A percentile compares a stretch with the other conserved stretches of the same genome.
These are phyloP conservation scores for Tenthredo notha DNA, from an alignment of 2,888 invertebrate genomes.

Conservation along the genomic window DNA sequence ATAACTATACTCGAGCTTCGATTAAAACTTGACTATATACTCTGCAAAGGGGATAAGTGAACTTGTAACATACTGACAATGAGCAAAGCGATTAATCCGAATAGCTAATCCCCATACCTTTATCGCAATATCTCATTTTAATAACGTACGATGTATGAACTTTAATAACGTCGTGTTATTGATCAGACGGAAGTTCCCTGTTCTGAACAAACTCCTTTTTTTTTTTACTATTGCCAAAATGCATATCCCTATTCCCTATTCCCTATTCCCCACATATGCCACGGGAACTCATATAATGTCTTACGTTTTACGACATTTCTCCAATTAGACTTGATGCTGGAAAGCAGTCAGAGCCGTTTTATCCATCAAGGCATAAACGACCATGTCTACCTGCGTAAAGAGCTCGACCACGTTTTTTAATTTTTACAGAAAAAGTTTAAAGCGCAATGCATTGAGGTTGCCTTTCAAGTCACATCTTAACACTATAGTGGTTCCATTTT, in stretches of 20 bases:
- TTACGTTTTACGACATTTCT: neutral
- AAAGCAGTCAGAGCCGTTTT: neutral
- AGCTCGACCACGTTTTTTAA: neutral
- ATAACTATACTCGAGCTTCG: neutral
- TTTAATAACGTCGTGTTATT: neutral
- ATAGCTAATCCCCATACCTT: neutral
- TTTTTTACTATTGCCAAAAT: neutral
- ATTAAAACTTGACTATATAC: neutral
- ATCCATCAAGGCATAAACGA: neutral
- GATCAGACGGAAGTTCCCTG: neutral
- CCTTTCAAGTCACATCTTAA: slow-evolving; percentile 24
- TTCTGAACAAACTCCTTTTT: slow-evolving; percentile 4
- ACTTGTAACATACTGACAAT: neutral
- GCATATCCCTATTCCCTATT: neutral
- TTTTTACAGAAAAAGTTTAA: slow-evolving; percentile 30
- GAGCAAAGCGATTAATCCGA: neutral
- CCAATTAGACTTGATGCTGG: neutral
- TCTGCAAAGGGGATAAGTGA: neutral
- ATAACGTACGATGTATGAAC: neutral
- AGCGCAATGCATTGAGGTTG: slow-evolving; percentile 14
- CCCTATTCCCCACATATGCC: neutral
- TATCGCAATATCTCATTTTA: neutral
- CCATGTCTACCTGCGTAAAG: neutral
- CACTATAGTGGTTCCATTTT: slow-evolving; percentile 33
- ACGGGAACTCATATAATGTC: neutral